These are phyloP conservation scores for Xestia rhomboidea DNA, from an alignment of 2,888 invertebrate genomes.

Conservation along the genomic window DNA sequence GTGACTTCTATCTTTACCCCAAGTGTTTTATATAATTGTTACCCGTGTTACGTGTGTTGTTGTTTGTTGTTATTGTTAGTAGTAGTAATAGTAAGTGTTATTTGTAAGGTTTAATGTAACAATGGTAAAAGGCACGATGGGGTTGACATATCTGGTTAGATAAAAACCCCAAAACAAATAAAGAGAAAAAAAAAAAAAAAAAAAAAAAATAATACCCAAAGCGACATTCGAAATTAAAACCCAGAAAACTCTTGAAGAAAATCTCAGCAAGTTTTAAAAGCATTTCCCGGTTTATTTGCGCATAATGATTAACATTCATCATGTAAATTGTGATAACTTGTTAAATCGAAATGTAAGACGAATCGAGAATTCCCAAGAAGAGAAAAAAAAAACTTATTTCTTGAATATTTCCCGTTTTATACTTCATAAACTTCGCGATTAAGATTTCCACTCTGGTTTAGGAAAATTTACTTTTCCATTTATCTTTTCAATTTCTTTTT, in stretches of 20 bases:
- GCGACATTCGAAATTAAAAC: slow-evolving; percentile 72
- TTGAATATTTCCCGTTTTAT: slow-evolving; percentile 73
- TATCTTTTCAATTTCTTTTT: slow-evolving; percentile 74
- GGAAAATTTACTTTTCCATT: slow-evolving; percentile 78
- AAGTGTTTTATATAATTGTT: no score
- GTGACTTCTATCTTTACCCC: no score
- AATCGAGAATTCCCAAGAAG: slow-evolving; percentile 68
- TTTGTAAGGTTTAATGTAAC: no score
- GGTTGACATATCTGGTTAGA: no score
- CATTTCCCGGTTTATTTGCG: slow-evolving; percentile 81
- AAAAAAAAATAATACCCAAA: slow-evolving; percentile 61
- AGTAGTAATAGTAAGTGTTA: no score
- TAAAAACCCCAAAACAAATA: no score
- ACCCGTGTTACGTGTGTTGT: no score
- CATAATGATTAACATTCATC: slow-evolving; percentile 83
- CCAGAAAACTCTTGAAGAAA: slow-evolving; percentile 67
- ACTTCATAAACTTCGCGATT: slow-evolving; percentile 75
- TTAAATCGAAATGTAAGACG: slow-evolving; percentile 80
- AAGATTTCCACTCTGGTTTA: slow-evolving; percentile 74
- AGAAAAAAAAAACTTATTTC: slow-evolving; percentile 68
- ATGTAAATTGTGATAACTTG: slow-evolving; percentile 87
- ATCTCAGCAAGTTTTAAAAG: slow-evolving; percentile 75
- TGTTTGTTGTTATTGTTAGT: no score
- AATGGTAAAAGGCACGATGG: no score
- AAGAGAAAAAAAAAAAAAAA: no score